Conservation (phyloP, 2,797 vertebrate species). For the Manis pentadactyla region DNA sequence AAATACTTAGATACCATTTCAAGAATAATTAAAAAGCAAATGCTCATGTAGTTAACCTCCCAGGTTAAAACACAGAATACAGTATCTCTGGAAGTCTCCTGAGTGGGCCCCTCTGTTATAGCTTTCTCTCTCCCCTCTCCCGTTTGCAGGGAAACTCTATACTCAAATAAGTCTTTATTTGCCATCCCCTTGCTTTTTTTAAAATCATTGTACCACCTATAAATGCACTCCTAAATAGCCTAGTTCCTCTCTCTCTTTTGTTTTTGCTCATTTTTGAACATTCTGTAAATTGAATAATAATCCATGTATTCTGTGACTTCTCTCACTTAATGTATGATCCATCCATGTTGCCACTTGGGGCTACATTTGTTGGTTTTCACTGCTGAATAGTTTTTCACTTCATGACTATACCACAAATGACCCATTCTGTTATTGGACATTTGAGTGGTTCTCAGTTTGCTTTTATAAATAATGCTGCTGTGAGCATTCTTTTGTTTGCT, state of each 20-base stretch:
- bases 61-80: neutral
- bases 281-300: neutral
- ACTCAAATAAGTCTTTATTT: no score
- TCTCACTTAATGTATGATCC: conserved; percentile 2
- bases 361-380: neutral
- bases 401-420: neutral
- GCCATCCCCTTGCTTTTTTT: conserved; percentile 13
- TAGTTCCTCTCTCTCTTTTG: neutral
- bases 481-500: neutral
- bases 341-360: neutral
- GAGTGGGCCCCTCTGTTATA: neutral
- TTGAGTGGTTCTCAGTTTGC: neutral
- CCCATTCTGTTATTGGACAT: neutral
- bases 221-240: neutral
- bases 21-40: conserved; percentile 42
- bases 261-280: neutral
- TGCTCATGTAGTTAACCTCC: neutral
- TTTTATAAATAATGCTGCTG: conserved; percentile 26
- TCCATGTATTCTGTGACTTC: neutral
- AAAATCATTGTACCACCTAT: neutral
- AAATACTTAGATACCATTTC: conserved; percentile 6
- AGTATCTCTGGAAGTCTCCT: neutral
- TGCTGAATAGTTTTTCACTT: neutral
- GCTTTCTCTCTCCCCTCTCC: neutral
- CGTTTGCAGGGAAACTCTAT: neutral